Evolutionary conservation across 2,888 invertebrate species (phyloP), one percentile per base, ranked within the genome.

Genomic region (Morpho helenor): DNA sequence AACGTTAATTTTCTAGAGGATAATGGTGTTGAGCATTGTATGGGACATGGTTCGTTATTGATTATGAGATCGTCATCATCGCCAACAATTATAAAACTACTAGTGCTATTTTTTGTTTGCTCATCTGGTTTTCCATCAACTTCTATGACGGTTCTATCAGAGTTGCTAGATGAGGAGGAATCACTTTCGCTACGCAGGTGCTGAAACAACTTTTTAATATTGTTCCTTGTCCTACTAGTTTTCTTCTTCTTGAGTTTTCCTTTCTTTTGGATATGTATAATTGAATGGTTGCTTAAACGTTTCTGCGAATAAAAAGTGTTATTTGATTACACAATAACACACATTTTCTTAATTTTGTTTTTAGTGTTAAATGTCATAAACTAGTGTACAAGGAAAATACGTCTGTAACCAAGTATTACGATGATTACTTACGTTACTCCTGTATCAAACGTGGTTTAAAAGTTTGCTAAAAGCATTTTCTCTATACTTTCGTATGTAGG

Each of bases 11-110:
- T 60, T 41, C 56, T 62, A 43, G 60, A 67, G 3, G 56, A 56
- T 0, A 76, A 70, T 0, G 86, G 86, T 6, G 85, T 86, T 0
- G 87, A 84, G 58, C 78, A 79, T 46, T 79, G 70, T 9, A 76
- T 66, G 0, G 76, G 71, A 8, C 62, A 61, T 7, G 62, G 55
- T 9, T 52, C 52, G 22, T 61, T 66, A 39, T 63, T 69, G 8
- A 63, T 67, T 1, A 61, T 49, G 1, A 66, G 41, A 22, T 71
- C 59, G n/a, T 76, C 74, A 41, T 80, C 75, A 60, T 82, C 77
- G 40, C 67, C 66, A 7, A 79, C 71, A 3, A 77, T 57, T 9
- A 79, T 71, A 6, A 65, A 52, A 39, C 60, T 65, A 8, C 55
- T 16, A 45, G 56, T 51, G 16, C 31, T 49, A 39, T 56, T 49